These are phyloP conservation scores for Phyllotreta cruciferae DNA, from an alignment of 2,888 invertebrate species.

Conservation along the genomic window DNA sequence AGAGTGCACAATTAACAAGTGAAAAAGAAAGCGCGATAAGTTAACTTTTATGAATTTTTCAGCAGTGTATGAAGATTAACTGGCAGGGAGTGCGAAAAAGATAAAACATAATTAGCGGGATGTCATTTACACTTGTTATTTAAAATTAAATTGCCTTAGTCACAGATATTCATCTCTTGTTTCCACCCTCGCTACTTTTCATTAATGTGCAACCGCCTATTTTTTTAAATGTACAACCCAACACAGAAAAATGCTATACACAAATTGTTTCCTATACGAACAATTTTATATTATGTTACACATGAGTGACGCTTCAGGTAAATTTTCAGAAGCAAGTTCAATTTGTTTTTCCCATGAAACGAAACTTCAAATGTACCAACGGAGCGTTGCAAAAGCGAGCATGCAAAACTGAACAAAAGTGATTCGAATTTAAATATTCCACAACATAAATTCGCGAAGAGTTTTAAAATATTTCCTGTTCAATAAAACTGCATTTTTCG, in stretches of 20 bases:
- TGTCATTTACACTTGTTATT: constrained; percentile 64
- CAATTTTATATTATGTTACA: too few species aligned
- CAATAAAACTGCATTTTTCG: constrained; percentile 47
- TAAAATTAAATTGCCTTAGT: constrained; percentile 57
- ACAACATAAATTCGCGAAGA: constrained; percentile 47
- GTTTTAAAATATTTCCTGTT: constrained; percentile 48
- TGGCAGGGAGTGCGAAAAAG: constrained; percentile 57
- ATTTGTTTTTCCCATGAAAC: too few species aligned
- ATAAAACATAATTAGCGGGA: constrained; percentile 62
- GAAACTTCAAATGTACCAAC: too few species aligned
- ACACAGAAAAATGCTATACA: constrained; percentile 19
- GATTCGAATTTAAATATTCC: constrained; percentile 48
- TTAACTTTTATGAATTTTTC: constrained; percentile 54
- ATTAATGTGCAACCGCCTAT: constrained; percentile 34
- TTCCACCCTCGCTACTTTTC: constrained; percentile 40
- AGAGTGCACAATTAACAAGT: constrained; percentile 41
- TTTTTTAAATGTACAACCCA: constrained; percentile 28
- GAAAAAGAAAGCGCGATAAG: constrained; percentile 43
- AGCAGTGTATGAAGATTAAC: constrained; percentile 60
- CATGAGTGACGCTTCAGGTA: too few species aligned
- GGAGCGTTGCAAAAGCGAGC: neutral
- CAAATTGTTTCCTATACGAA: constrained; percentile 16
- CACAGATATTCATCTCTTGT: constrained; percentile 41
- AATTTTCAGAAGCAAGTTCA: too few species aligned
- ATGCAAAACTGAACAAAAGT: constrained; percentile 34